Evolutionary conservation across 2,888 invertebrate genomes (phyloP).

Genomic region (Eupithecia pulchellata): DNA sequence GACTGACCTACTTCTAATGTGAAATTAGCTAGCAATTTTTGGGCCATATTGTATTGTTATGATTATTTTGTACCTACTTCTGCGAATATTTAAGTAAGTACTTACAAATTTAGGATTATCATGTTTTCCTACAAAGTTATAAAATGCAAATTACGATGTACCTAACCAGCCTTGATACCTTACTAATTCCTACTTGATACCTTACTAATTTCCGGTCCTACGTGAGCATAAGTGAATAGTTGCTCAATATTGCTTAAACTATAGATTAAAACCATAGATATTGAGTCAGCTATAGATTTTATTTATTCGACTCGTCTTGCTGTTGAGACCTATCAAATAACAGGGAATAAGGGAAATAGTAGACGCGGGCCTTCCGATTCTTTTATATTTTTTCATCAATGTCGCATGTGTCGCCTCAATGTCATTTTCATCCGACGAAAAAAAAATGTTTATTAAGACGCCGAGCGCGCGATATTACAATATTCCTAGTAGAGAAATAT

Average conservation of each 20-base stretch:
- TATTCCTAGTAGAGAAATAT: slow-evolving; percentile 82
- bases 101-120: not conserved
- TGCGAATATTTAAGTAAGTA: not conserved
- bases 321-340: slow-evolving; percentile 46
- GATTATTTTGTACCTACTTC: too few species aligned
- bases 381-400: slow-evolving; percentile 85
- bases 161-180: too few species aligned
- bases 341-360: slow-evolving; percentile 50
- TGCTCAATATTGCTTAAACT: too few species aligned
- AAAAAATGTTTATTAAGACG: slow-evolving; percentile 85
- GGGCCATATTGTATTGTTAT: too few species aligned
- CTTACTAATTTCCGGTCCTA: too few species aligned
- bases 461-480: slow-evolving; percentile 77
- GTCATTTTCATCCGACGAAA: slow-evolving; percentile 84
- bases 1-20: too few species aligned
- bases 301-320: not conserved
- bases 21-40: too few species aligned
- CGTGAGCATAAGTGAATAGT: not conserved
- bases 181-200: too few species aligned
- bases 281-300: not conserved
- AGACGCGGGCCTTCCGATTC: slow-evolving; percentile 62
- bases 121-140: not conserved
- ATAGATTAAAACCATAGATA: not conserved
- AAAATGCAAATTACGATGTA: too few species aligned
- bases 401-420: slow-evolving; percentile 84